phyloP scores from a whole-genome alignment of 2,113 vertebrate species.

The Oenanthe oenanthe region DNA sequence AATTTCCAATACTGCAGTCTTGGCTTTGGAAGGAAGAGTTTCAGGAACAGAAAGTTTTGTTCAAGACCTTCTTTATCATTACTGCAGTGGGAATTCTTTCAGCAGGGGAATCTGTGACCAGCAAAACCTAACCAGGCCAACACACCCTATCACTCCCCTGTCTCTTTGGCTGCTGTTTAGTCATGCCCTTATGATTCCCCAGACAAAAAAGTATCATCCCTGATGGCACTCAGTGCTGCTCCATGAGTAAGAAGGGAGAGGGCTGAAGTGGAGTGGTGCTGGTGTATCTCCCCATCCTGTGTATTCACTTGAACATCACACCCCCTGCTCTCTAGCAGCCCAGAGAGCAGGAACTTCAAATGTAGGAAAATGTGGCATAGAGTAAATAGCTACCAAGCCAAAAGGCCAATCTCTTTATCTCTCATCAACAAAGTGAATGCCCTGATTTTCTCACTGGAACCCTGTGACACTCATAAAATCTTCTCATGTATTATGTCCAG shows the following conservation, averaged over 20 bases:
- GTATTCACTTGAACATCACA: not conserved
- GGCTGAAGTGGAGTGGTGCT: constrained; percentile 27
- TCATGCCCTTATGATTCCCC: not conserved
- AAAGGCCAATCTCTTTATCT: not conserved
- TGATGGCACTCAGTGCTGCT: not conserved
- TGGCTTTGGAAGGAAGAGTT: not conserved
- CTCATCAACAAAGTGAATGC: not conserved
- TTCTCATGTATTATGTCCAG: not conserved
- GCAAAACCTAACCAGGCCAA: not conserved
- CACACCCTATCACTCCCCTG: not conserved
- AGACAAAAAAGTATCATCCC: not conserved
- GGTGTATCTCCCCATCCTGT: not conserved
- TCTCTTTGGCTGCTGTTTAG: not conserved
- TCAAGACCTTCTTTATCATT: not conserved
- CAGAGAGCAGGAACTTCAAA: constrained; percentile 1
- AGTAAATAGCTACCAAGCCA: not conserved
- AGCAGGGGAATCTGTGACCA: not conserved
- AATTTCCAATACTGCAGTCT: not conserved
- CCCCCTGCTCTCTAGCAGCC: constrained; percentile 36
- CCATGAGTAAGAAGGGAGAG: constrained; percentile 51
- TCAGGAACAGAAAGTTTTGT: not conserved
- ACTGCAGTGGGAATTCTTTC: not conserved
- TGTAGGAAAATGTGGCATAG: not conserved
- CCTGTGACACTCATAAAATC: not conserved
- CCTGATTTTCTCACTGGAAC: not conserved